A percentile compares a stretch with the other conserved stretches of the same genome.
Evolutionary conservation across 2,797 vertebrate species (phyloP).

Genomic region (Rhynchonycteris naso): DNA sequence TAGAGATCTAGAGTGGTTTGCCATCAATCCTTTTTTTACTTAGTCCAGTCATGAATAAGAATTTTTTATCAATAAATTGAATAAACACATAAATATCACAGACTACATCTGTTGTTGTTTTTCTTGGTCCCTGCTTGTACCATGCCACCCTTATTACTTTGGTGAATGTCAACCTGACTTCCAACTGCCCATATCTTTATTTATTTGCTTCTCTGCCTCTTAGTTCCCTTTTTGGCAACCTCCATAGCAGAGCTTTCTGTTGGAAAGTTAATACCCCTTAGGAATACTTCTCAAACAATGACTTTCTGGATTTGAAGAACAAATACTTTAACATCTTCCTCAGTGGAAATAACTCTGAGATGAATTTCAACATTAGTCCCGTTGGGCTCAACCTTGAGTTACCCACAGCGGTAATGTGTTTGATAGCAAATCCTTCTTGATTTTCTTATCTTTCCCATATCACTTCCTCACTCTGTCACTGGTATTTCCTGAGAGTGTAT

Average conservation of each 20-base stretch:
- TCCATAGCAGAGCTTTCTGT: neutral
- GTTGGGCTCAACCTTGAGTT: neutral
- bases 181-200: neutral
- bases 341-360: neutral
- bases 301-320: neutral
- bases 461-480: neutral
- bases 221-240: neutral
- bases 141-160: neutral
- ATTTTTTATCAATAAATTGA: neutral
- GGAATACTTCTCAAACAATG: neutral
- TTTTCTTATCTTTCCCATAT: neutral
- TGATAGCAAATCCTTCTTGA: neutral
- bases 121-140: neutral
- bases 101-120: neutral
- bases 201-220: neutral
- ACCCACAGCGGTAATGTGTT: neutral
- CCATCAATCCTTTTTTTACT: neutral
- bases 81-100: neutral
- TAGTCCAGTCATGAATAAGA: neutral
- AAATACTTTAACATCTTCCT: neutral
- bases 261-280: neutral
- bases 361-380: neutral
- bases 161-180: neutral
- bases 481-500: neutral
- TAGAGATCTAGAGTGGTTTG: neutral